Evolutionary conservation across 2,797 vertebrate species (phyloP), one percentile per base, ranked within the genome.

Genomic region (Acomys russatus): DNA sequence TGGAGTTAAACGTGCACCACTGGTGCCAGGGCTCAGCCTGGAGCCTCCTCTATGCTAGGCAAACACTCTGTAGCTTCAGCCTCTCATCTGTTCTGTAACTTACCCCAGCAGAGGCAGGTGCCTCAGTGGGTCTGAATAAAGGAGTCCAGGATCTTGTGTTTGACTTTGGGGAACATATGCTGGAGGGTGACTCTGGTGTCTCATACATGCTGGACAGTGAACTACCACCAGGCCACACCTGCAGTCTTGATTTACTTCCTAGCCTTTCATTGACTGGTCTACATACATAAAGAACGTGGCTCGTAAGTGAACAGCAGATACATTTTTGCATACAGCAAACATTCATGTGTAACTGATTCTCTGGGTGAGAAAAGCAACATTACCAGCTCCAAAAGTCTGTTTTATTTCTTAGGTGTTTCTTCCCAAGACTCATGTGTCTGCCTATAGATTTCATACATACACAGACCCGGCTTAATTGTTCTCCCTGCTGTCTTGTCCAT

Each of bases 401-500:
- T 3, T 0, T 35, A 35, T 10, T 22, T 17, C 35, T 68, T 10
- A 9, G 64, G 83, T n/a, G 38, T 49, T 17, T 30, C 49, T 70
- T 23, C 74, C 96, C n/a, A 3, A 73, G 51, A 20, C 10, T 68
- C 0, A 2, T 56, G 11, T 18, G 0, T 49, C 63, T 22, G 28
- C n/a, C 56, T 94, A 51, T 35, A 28, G 11, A 33, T 91, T 63
- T 89, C 51, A 20, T 6, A 9, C 9, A 1, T 0, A 3, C 15
- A 23, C 15, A 38, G 5, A 63, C 66, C 84, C 5, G 15, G 87
- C 38, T n/a, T 5, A 6, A 35, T 56, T 61, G n/a, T 68, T 82
- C 61, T 6, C 33, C 44, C 30, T 7, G 2, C 33, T 11, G 0
- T 4, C 6, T 17, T 1, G 0, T 38, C 9, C 2, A 0, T 35